A percentile compares a stretch with the other conserved stretches of the same genome.
phyloP scores from a whole-genome alignment of 2,797 vertebrate genomes.

The Sebastes hubbsi region DNA sequence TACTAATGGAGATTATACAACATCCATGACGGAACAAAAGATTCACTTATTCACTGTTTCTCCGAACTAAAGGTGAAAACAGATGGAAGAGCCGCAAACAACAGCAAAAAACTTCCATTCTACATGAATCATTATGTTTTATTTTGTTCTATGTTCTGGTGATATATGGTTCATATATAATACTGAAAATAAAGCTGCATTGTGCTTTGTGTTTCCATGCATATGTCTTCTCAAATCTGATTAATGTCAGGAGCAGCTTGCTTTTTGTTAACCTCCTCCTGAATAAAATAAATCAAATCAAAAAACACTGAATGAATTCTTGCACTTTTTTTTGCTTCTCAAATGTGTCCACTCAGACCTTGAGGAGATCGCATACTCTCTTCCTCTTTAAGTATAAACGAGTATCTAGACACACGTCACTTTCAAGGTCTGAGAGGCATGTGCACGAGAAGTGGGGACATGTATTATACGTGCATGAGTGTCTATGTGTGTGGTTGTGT shows the following conservation, averaged over 20 bases:
- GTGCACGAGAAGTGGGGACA: neutral
- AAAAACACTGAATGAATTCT: neutral
- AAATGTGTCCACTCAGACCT: slow-evolving; percentile 11
- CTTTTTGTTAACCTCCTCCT: neutral
- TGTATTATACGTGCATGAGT: neutral
- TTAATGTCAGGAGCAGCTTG: neutral
- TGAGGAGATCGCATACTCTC: neutral
- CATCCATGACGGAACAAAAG: neutral
- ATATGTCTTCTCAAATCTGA: neutral
- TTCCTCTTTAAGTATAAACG: slow-evolving; percentile 11
- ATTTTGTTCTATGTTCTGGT: neutral
- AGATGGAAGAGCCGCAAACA: neutral
- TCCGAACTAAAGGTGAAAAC: neutral
- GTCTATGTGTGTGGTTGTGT: slow-evolving; percentile 1
- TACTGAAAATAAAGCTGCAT: neutral
- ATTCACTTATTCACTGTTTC: neutral
- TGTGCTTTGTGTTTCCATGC: neutral
- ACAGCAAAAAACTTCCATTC: neutral
- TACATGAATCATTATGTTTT: neutral
- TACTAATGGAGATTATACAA: slow-evolving; percentile 18
- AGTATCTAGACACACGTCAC: neutral
- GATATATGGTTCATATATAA: neutral
- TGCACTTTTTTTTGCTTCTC: neutral
- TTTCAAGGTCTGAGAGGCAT: slow-evolving; percentile 30
- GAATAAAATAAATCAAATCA: neutral